Evolutionary conservation across 2,113 vertebrate species (phyloP).

Genomic region (Bos javanicus): DNA sequence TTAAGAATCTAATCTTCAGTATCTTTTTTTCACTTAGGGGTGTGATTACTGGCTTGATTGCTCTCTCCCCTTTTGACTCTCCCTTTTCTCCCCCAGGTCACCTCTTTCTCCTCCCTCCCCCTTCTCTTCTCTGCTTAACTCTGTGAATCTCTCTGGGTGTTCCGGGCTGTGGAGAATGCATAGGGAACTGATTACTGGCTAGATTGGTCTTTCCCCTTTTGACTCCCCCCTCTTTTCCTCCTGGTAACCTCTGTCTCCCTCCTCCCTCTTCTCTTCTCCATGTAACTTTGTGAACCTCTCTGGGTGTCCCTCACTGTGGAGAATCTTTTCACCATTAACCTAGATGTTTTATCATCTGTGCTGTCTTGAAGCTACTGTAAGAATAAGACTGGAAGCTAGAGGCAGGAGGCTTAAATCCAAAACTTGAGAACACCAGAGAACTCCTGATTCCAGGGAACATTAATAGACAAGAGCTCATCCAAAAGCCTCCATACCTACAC

Average conservation of each 20-base stretch:
- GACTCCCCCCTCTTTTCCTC: not conserved
- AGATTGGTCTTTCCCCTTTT: not conserved
- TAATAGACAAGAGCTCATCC: not conserved
- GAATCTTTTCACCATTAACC: not conserved
- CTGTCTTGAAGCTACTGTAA: not conserved
- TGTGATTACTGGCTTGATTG: not conserved
- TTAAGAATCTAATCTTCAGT: not conserved
- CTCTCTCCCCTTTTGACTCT: not conserved
- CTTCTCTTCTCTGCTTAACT: not conserved
- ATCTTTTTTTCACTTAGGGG: not conserved
- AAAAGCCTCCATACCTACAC: not conserved
- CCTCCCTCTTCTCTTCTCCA: not conserved
- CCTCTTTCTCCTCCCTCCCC: not conserved
- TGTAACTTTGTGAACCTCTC: not conserved
- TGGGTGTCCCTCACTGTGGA: not conserved
- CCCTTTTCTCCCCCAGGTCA: not conserved
- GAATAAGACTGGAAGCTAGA: not conserved
- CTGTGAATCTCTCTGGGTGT: not conserved
- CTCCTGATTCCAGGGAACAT: not conserved
- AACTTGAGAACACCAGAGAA: not conserved
- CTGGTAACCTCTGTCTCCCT: not conserved
- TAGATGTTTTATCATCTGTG: not conserved
- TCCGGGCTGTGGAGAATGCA: not conserved
- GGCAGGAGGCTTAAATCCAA: not conserved
- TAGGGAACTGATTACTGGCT: not conserved